These are phyloP conservation scores for Apodemia mormo DNA, from an alignment of 2,888 invertebrate genomes.

Conservation along the genomic window DNA sequence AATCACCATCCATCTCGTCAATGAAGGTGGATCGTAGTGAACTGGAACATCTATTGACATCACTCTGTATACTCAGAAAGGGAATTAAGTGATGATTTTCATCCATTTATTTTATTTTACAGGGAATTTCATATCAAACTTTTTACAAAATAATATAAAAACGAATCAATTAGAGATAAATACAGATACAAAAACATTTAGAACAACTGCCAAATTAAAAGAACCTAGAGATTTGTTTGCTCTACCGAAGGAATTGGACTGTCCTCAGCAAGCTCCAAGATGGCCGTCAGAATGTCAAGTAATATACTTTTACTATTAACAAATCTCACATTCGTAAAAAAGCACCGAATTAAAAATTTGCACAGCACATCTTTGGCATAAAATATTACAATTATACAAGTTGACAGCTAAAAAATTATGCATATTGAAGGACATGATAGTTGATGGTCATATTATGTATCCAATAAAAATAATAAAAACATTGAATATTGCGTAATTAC, in stretches of 20 bases:
- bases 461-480: no score
- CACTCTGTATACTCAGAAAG: background rate
- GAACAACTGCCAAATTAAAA: constrained; percentile 84
- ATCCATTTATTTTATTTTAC: constrained; percentile 33
- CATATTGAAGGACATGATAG: no score
- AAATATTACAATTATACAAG: no score
- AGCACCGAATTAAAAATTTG: background rate
- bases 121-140: constrained; percentile 84
- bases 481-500: no score
- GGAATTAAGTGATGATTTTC: no score
- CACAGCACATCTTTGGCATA: no score
- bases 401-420: no score
- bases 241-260: constrained; percentile 85
- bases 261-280: constrained; percentile 89
- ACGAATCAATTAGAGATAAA: constrained; percentile 86
- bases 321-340: background rate
- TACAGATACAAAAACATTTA: constrained; percentile 84
- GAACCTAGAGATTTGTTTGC: constrained; percentile 88
- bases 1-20: no score
- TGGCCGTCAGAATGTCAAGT: constrained; percentile 96
- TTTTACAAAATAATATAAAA: constrained; percentile 84
- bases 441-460: no score
- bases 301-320: constrained; percentile 39
- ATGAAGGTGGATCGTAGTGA: no score
- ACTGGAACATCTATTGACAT: no score